Evolutionary conservation across 2,888 invertebrate genomes (phyloP).

Genomic region (Habrosyne pyritoides): DNA sequence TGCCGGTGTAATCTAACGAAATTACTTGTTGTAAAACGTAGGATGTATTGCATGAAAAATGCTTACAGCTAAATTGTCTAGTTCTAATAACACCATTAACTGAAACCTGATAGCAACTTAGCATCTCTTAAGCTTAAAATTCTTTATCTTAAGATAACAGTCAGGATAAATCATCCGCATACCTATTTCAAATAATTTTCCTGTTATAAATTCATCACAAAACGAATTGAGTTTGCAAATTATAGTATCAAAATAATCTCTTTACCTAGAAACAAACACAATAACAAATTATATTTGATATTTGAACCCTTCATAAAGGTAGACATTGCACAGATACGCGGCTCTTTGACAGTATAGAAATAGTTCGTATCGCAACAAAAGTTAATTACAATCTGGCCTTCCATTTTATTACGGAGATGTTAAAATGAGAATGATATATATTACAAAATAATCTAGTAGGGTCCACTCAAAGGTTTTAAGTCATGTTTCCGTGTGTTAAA

Average conservation of each 20-base stretch:
- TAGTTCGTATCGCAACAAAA: not conserved
- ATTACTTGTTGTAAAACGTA: constrained; percentile 54
- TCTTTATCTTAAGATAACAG: no score
- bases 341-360: not conserved
- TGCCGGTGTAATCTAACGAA: constrained; percentile 60
- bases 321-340: not conserved
- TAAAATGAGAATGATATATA: constrained; percentile 51
- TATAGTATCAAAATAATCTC: not conserved
- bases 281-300: constrained; percentile 11
- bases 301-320: constrained; percentile 9
- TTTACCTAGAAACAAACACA: constrained; percentile 11
- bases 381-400: constrained; percentile 1
- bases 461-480: constrained; percentile 50
- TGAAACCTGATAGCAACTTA: not conserved
- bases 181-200: not conserved
- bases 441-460: constrained; percentile 56
- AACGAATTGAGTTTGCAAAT: not conserved
- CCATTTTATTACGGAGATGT: constrained; percentile 3
- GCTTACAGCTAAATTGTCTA: not conserved
- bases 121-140: not conserved
- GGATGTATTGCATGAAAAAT: constrained; percentile 45
- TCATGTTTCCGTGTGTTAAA: constrained; percentile 54
- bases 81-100: not conserved
- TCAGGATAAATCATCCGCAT: not conserved
- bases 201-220: not conserved